phyloP scores from a whole-genome alignment of 2,888 invertebrate genomes.

The Erebia aethiops region DNA sequence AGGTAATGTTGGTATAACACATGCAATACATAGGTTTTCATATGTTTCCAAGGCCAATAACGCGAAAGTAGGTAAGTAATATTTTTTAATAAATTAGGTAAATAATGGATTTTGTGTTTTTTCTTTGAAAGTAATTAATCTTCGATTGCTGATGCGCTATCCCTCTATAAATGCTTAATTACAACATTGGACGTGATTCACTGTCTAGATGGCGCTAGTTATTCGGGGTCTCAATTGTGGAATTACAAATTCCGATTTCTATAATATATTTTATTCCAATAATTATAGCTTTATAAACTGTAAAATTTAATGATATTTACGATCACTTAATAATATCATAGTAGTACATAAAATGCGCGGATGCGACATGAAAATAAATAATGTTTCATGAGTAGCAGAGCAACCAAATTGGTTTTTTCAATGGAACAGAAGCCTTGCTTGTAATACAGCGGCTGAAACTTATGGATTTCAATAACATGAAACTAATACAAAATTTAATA shows the following conservation, averaged over 20 bases:
- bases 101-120: too few species aligned
- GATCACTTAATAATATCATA: neutral
- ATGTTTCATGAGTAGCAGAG: neutral
- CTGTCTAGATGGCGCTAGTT: neutral
- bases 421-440: too few species aligned
- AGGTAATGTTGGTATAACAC: too few species aligned
- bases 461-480: neutral
- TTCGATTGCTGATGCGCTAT: too few species aligned
- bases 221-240: neutral
- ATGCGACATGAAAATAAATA: neutral
- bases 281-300: neutral
- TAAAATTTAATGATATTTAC: neutral
- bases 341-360: neutral
- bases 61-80: too few species aligned
- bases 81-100: too few species aligned
- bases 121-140: too few species aligned
- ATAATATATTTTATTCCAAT: neutral
- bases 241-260: neutral
- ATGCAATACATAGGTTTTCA: too few species aligned
- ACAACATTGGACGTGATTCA: neutral
- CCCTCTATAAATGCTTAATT: neutral
- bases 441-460: too few species aligned
- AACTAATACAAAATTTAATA: neutral
- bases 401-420: too few species aligned
- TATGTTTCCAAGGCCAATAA: too few species aligned